These are phyloP conservation scores for Hormiphora californensis DNA, from an alignment of 37 sponge, comb jelly and placozoan species.

Conservation along the genomic window DNA sequence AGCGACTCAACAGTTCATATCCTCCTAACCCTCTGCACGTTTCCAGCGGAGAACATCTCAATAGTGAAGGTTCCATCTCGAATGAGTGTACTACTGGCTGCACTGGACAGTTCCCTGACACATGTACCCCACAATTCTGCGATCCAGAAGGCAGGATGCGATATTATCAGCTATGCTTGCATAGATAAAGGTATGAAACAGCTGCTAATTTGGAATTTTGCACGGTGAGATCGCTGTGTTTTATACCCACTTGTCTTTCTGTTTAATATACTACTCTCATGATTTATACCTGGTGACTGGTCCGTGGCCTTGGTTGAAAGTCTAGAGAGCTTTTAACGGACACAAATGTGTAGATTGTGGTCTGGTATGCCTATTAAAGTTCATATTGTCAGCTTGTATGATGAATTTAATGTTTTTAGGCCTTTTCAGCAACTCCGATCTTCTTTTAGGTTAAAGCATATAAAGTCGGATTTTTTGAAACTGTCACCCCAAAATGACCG, in stretches of 20 bases:
- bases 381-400: too few species aligned
- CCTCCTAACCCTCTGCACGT: too few species aligned
- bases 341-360: too few species aligned
- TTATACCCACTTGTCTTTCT: not conserved
- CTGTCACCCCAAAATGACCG: too few species aligned
- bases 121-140: constrained; percentile 14
- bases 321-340: not conserved
- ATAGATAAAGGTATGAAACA: constrained; percentile 46
- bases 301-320: not conserved
- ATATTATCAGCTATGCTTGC: constrained; percentile 50
- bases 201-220: not conserved
- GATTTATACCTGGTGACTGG: not conserved
- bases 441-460: too few species aligned
- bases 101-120: constrained; percentile 7
- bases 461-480: too few species aligned
- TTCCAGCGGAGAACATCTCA: constrained; percentile 26
- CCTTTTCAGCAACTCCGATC: too few species aligned
- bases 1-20: too few species aligned
- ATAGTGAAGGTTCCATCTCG: constrained; percentile 23
- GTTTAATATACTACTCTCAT: not conserved
- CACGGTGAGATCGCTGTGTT: not conserved
- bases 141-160: constrained; percentile 45
- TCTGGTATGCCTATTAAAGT: too few species aligned
- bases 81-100: not conserved
- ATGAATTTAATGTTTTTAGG: too few species aligned